Evolutionary conservation across 1,140 invertebrate genomes (phyloP), one percentile per base, ranked within the genome.

Genomic region (Ostrea denselamellosa): DNA sequence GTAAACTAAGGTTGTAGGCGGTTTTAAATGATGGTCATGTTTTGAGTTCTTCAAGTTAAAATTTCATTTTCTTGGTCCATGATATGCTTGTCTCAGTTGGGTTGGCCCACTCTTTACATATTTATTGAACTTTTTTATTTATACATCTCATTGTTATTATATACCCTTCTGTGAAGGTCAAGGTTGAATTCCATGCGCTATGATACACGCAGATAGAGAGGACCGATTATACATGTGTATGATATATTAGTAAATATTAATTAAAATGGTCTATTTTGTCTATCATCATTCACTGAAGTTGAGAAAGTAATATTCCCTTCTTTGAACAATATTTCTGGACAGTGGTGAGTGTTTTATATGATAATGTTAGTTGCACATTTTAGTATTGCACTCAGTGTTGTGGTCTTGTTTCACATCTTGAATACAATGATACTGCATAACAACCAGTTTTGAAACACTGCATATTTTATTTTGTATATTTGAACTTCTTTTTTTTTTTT

Each of bases 91-190:
- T 44, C 34, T 44, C 34, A 44, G 34, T 44, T 44, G 5, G 5
- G 34, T 44, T 44, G 34, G 34, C 2, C 54, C 56, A 17, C 56
- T 8, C 56, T 19, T n/a, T 62, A 19, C n/a, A 5, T 77, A 12
- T 77, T 68, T 25, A 25, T 68, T 77, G 68, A 28, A 28, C 25
- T 14, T 77, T 34, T 77, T 77, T 77, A 77, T 77, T 12, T 56
- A 56, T 56, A 19, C n/a, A 62, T 62, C 14, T 58, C 56, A 62
- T 44, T 44, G 34, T 44, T 62, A n/a, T 62, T 62, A 14, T 62
- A n/a, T 62, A n/a, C 22, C 68, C 68, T 77, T 77, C 68, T 77
- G 25, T 77, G 68, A 77, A 71, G 68, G 25, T 9, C 25, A 25
- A 77, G 28, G 28, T 17, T 77, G 68, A 77, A 77, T 28, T 77